Percentiles rank a stretch among this genome's conserved stretches.
phyloP scores from a whole-genome alignment of 2,113 vertebrate species.

The Eudyptes chrysolophus region DNA sequence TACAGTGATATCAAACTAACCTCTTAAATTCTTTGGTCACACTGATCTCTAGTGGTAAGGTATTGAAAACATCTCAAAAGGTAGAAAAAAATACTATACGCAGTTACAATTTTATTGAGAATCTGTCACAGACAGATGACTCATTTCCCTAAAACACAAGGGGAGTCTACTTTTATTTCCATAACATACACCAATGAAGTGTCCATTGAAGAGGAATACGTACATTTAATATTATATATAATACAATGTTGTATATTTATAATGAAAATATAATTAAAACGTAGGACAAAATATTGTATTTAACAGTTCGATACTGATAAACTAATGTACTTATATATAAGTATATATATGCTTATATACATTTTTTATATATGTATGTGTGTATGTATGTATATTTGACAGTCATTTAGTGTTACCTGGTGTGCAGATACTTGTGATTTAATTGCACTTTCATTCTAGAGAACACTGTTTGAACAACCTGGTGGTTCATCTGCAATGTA shows the following conservation, averaged over 20 bases:
- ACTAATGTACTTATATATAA: not conserved
- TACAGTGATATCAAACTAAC: not conserved
- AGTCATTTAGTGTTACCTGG: not conserved
- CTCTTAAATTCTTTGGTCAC: conserved; percentile 68
- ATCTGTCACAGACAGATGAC: not conserved
- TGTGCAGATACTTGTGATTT: not conserved
- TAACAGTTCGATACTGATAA: not conserved
- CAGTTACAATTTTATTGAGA: not conserved
- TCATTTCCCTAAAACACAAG: not conserved
- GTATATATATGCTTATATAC: not conserved
- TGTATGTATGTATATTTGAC: not conserved
- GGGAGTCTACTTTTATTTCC: not conserved
- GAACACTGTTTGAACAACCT: conserved; percentile 72
- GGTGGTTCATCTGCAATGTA: conserved; percentile 80
- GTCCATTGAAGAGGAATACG: not conserved
- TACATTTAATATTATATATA: not conserved
- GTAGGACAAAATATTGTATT: not conserved
- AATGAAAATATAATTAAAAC: not conserved
- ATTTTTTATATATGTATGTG: not conserved
- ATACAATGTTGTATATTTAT: not conserved
- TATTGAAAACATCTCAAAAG: not conserved
- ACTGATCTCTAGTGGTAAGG: conserved; percentile 72
- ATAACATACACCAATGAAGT: not conserved
- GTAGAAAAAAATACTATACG: not conserved
- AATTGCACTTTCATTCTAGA: conserved; percentile 75